These are phyloP conservation scores for Drosophila mulleri DNA, from an alignment of 2,888 invertebrate species.

Conservation along the genomic window DNA sequence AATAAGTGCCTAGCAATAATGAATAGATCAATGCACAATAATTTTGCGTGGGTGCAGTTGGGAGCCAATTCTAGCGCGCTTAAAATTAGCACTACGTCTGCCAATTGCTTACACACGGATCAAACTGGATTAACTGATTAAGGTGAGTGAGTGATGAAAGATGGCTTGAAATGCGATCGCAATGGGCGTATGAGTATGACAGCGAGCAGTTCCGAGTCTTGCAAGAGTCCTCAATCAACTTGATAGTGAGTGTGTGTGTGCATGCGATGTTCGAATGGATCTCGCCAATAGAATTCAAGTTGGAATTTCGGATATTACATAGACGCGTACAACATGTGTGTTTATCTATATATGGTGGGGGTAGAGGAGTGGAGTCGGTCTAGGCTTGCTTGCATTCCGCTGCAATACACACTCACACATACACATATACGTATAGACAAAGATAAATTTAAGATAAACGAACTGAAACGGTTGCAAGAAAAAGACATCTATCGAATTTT, in stretches of 20 bases:
- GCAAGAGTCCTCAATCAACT: background rate
- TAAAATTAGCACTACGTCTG: constrained; percentile 66
- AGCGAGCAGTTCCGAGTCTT: constrained; percentile 7
- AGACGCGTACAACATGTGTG: no score
- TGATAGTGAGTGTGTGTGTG: constrained; percentile 16
- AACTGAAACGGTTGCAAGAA: constrained; percentile 53
- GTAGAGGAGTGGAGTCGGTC: constrained; percentile 7
- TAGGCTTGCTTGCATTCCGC: constrained; percentile 34
- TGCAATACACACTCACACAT: constrained; percentile 35
- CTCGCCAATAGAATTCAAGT: constrained; percentile 8
- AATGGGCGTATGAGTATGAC: constrained; percentile 52
- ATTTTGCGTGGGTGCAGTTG: constrained; percentile 70
- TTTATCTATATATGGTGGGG: constrained; percentile 2
- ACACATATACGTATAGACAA: constrained; percentile 30
- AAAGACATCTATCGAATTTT: constrained; percentile 58
- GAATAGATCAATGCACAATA: constrained; percentile 37
- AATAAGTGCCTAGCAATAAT: background rate
- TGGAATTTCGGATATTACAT: constrained; percentile 4
- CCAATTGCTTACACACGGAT: constrained; percentile 62
- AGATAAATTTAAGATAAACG: constrained; percentile 22
- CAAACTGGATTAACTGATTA: constrained; percentile 25
- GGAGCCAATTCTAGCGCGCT: constrained; percentile 46
- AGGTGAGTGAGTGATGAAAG: constrained; percentile 49
- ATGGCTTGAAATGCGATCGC: constrained; percentile 25
- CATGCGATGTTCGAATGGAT: constrained; percentile 25